Base-by-base conservation (phyloP, 2,797 vertebrate species). In the Chromobotia macracanthus region DNA sequence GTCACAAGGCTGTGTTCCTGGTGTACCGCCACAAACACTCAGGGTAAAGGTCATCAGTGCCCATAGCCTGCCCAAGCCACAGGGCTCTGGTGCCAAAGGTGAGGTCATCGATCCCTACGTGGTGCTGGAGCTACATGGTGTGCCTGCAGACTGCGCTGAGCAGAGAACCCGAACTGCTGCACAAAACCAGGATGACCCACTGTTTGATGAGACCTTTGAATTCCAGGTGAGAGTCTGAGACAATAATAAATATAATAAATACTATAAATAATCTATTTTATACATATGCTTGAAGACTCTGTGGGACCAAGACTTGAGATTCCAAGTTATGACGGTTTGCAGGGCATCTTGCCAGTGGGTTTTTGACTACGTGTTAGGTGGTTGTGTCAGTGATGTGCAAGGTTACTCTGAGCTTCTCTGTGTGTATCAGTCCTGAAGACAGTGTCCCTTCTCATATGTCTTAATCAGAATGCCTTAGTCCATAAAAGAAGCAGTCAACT, bases 71-170 rank as follows among this genome's bases (percentile, higher is more conserved):
- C 98, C 98, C 78, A 99, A 99, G 89, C 98, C 98, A 65, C 96
- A 96, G 88, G 98, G 97, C 12, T 97, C 97, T 0, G 97, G 97
- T 79, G 95, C 98, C 56, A 99, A 99, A 82, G 98, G 98, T 2
- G 97, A 99, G 80, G 96, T 99, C 82, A 97, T 99, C 18, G 98
- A 99, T 85, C 98, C 98, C 0, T 99, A 99, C 0, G 96, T 99
- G 71, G 98, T 97, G 67, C 92, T 99, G 87, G 98, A 99, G 90
- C 93, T 99, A 84, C 98, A 98, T 0, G 98, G 98, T 0, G 96
- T 99, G 41, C 97, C 97, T 0, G 95, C 96, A 0, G 98, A 99
- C 90, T 98, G 97, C 67, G 93, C 95, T 0, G 98, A 99, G 21
- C 96, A 97, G 88, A 94, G 97, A 87, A 99, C 98, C n/a, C 97